Evolutionary conservation across 2,888 invertebrate genomes (phyloP).

Genomic region (Caenorhabditis sp.): DNA sequence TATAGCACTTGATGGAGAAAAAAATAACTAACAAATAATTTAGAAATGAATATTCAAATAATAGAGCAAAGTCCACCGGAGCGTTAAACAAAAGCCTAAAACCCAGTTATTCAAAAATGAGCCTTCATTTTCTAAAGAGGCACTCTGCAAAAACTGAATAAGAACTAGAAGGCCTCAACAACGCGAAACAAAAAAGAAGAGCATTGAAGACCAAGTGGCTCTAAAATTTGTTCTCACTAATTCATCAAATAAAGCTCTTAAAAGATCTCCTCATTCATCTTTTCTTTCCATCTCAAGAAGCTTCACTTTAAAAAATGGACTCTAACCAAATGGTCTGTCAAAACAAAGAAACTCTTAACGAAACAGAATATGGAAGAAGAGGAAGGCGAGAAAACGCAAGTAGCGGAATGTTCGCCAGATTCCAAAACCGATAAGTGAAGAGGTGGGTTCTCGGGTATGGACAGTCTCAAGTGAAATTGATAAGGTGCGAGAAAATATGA

Average conservation of each 20-base stretch:
- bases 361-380: neutral
- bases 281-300: neutral
- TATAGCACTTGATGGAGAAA: too few species aligned
- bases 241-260: conserved; percentile 2
- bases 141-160: neutral
- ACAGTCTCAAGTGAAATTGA: conserved; percentile 39
- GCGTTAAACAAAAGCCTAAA: too few species aligned
- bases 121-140: neutral
- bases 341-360: neutral
- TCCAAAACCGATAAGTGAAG: conserved; percentile 33
- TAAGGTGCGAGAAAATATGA: conserved; percentile 50
- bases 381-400: conserved; percentile 3
- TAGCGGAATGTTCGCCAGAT: conserved; percentile 35
- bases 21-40: too few species aligned
- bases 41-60: too few species aligned
- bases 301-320: neutral
- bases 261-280: neutral
- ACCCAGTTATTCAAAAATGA: neutral
- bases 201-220: conserved; percentile 25
- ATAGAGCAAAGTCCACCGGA: too few species aligned
- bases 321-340: neutral
- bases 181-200: neutral
- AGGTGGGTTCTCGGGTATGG: conserved; percentile 28
- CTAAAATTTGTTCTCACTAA: conserved; percentile 2
- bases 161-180: neutral